These are phyloP conservation scores for Rhipidura dahli DNA, from an alignment of 2,113 vertebrate species.

Conservation along the genomic window DNA sequence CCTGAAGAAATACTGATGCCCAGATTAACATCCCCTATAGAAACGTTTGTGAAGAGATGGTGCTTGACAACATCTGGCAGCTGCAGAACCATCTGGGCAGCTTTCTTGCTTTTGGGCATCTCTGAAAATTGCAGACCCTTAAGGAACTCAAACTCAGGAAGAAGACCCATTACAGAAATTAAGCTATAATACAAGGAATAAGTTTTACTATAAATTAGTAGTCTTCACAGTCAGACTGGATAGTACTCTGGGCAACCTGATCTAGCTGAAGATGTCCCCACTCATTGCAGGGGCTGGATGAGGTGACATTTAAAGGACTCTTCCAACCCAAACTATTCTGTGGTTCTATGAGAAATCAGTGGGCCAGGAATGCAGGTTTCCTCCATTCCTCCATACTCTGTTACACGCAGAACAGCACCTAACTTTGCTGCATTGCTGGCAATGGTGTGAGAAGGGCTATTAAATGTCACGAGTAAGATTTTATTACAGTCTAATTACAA, in stretches of 20 bases:
- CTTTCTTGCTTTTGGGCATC: neutral
- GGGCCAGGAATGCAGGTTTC: neutral
- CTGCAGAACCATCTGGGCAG: neutral
- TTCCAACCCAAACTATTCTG: neutral
- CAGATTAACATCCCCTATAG: neutral
- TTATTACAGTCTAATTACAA: conserved; percentile 6
- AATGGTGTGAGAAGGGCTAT: neutral
- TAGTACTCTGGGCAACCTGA: neutral
- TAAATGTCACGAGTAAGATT: neutral
- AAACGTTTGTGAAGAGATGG: neutral
- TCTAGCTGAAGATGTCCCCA: neutral
- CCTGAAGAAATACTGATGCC: neutral
- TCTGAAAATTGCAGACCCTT: neutral
- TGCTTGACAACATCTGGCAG: neutral
- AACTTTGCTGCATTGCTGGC: neutral
- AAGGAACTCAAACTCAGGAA: neutral
- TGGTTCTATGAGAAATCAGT: neutral
- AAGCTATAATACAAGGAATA: neutral
- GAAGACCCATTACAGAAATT: neutral
- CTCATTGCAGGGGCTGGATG: neutral
- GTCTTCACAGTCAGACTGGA: neutral
- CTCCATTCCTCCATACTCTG: neutral
- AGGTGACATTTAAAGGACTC: neutral
- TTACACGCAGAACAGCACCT: neutral
- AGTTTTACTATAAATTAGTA: neutral